phyloP scores from a whole-genome alignment of 2,888 invertebrate species.

The Flabesymbios commensalis region DNA sequence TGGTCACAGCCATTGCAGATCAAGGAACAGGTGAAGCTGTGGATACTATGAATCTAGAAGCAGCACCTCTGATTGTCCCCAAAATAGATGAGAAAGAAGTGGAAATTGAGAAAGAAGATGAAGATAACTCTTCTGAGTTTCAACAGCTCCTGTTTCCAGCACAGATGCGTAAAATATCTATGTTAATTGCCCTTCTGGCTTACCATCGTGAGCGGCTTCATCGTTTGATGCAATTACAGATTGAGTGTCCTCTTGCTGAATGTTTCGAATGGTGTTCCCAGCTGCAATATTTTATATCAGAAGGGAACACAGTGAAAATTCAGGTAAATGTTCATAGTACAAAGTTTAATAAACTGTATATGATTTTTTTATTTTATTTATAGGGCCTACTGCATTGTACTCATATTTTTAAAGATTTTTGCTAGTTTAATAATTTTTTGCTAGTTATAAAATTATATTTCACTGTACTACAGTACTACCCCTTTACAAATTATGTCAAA shows the following conservation, averaged over 20 bases:
- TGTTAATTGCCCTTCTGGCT: slow-evolving; percentile 47
- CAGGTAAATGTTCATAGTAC: no score
- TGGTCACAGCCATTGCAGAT: no score
- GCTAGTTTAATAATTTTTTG: no score
- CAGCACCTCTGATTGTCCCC: slow-evolving; percentile 13
- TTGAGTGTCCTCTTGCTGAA: slow-evolving; percentile 3
- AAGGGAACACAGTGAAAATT: no score
- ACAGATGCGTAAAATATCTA: slow-evolving; percentile 54
- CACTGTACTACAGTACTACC: no score
- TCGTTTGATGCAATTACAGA: slow-evolving; percentile 8
- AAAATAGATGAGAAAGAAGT: slow-evolving; percentile 26
- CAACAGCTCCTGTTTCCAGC: slow-evolving; percentile 47
- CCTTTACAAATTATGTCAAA: no score
- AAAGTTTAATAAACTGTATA: no score
- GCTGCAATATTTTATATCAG: slow-evolving; percentile 34
- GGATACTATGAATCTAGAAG: slow-evolving; percentile 51
- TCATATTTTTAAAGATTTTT: no score
- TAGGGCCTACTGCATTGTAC: no score
- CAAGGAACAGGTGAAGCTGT: no score
- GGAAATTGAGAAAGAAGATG: slow-evolving; percentile 29
- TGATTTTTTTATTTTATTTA: no score
- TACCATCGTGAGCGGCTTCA: slow-evolving; percentile 45
- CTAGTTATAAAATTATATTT: no score
- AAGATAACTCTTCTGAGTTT: slow-evolving; percentile 4
- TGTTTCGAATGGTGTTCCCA: slow-evolving; percentile 52